Conservation (phyloP, 2,888 invertebrate genomes). For the Drosophila buzzatii region DNA sequence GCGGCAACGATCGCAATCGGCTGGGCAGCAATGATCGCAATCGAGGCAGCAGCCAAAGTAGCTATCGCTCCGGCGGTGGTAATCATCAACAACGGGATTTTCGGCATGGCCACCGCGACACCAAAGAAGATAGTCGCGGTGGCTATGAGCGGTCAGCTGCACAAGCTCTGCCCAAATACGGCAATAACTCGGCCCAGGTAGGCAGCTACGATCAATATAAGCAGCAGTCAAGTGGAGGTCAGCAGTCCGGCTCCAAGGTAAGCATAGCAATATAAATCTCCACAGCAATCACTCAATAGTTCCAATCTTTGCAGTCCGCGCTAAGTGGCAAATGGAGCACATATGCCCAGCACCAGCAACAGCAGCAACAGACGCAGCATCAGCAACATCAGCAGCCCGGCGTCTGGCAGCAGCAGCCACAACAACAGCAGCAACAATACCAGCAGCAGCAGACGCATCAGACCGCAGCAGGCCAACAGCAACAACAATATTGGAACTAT, state of each 20-base stretch:
- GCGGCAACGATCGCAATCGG: slow-evolving; percentile 75
- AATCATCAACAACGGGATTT: slow-evolving; percentile 85
- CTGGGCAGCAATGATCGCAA: slow-evolving; percentile 72
- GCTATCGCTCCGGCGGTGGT: slow-evolving; percentile 82
- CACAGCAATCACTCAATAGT: neutral
- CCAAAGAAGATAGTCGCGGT: slow-evolving; percentile 86
- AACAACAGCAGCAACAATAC: slow-evolving; percentile 60
- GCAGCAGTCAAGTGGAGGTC: slow-evolving; percentile 61
- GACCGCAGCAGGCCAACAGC: slow-evolving; percentile 58
- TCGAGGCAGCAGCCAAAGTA: slow-evolving; percentile 78
- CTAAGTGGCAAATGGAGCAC: slow-evolving; percentile 78
- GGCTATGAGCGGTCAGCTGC: slow-evolving; percentile 85
- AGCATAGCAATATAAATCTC: neutral
- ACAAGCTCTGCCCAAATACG: slow-evolving; percentile 74
- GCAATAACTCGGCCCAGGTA: slow-evolving; percentile 58
- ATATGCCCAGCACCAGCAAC: slow-evolving; percentile 70
- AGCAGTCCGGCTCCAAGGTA: slow-evolving; percentile 66
- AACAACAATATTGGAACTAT: slow-evolving; percentile 83
- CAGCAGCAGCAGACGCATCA: slow-evolving; percentile 61
- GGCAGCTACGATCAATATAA: slow-evolving; percentile 77
- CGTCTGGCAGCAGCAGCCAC: slow-evolving; percentile 60
- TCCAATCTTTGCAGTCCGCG: slow-evolving; percentile 40
- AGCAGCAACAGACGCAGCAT: slow-evolving; percentile 61
- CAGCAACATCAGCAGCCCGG: slow-evolving; percentile 41
- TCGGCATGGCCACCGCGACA: slow-evolving; percentile 86